phyloP scores from a whole-genome alignment of 64 coral and sea anemone species.

The Trachythela sp. region DNA sequence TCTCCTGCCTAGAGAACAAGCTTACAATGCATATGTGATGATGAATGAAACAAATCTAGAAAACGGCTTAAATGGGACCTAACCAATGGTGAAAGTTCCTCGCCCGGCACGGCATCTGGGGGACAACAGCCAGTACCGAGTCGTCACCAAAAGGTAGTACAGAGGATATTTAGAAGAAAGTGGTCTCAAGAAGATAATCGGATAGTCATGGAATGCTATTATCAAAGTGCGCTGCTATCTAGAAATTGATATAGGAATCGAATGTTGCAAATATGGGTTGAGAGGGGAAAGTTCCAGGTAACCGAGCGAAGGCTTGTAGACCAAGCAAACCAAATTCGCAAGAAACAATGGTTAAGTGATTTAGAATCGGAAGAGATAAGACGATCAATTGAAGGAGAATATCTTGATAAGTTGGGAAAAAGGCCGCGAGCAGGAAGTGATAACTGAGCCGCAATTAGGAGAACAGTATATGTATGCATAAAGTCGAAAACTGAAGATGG shows the following conservation, averaged over 20 bases:
- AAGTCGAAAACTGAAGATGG: no score
- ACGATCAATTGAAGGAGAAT: background rate
- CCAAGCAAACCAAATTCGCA: background rate
- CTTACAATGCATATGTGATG: background rate
- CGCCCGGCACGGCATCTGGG: constrained; percentile 34
- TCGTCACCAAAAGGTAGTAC: constrained; percentile 10
- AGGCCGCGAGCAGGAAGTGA: background rate
- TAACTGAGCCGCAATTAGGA: no score
- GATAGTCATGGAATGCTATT: constrained; percentile 23
- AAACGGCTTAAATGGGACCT: constrained; percentile 30
- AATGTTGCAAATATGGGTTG: constrained; percentile 26
- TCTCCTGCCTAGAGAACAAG: background rate
- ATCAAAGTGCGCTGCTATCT: background rate
- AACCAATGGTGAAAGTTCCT: background rate
- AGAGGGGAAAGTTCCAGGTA: constrained; percentile 3
- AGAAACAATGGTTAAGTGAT: constrained; percentile 6
- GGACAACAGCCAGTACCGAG: constrained; percentile 27
- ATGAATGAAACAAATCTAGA: background rate
- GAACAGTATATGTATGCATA: no score
- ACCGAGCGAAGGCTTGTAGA: constrained; percentile 11
- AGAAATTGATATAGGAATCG: constrained; percentile 32
- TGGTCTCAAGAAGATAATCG: constrained; percentile 32
- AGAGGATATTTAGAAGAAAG: background rate
- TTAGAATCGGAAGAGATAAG: background rate
- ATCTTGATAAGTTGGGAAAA: background rate